These are phyloP conservation scores for Pampus argenteus DNA, from an alignment of 2,797 vertebrate genomes.

Conservation along the genomic window DNA sequence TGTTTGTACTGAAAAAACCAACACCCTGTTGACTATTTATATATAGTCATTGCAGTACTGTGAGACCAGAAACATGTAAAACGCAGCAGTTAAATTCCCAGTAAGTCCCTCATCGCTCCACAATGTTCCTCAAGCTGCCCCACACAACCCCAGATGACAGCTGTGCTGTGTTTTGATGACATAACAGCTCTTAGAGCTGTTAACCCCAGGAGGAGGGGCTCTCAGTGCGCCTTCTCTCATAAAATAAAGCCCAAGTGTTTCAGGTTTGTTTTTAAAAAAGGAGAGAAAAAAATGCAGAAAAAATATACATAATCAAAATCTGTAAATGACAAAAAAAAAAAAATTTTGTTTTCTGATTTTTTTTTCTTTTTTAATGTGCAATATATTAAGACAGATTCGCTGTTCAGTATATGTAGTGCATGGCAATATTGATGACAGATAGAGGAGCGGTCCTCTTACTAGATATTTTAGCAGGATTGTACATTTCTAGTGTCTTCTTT, in stretches of 20 bases:
- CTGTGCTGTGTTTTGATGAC: constrained; percentile 68
- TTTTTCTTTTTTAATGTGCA: constrained; percentile 77
- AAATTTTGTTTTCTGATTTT: constrained; percentile 71
- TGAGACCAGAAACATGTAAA: constrained; percentile 31
- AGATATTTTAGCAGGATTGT: constrained; percentile 93
- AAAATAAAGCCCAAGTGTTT: constrained; percentile 65
- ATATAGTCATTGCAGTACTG: constrained; percentile 31
- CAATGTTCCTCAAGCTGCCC: constrained; percentile 17
- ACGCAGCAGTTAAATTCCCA: constrained; percentile 33
- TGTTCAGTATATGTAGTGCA: constrained; percentile 87
- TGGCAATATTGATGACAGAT: constrained; percentile 83
- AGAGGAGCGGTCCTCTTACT: constrained; percentile 86
- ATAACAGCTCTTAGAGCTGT: constrained; percentile 56
- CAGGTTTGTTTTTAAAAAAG: constrained; percentile 78
- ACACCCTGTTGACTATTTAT: constrained; percentile 47
- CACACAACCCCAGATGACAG: constrained; percentile 48
- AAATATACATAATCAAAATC: constrained; percentile 63
- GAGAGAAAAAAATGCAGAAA: constrained; percentile 45
- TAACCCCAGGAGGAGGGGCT: constrained; percentile 55
- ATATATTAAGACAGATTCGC: constrained; percentile 83
- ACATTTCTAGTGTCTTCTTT: constrained; percentile 90
- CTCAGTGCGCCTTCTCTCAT: constrained; percentile 57
- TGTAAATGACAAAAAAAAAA: constrained; percentile 70
- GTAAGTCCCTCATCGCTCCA: constrained; percentile 10
- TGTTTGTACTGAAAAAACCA: constrained; percentile 64